Evolutionary conservation across 2,888 invertebrate genomes (phyloP), one percentile per base, ranked within the genome.

Genomic region (Erebia aethiops): DNA sequence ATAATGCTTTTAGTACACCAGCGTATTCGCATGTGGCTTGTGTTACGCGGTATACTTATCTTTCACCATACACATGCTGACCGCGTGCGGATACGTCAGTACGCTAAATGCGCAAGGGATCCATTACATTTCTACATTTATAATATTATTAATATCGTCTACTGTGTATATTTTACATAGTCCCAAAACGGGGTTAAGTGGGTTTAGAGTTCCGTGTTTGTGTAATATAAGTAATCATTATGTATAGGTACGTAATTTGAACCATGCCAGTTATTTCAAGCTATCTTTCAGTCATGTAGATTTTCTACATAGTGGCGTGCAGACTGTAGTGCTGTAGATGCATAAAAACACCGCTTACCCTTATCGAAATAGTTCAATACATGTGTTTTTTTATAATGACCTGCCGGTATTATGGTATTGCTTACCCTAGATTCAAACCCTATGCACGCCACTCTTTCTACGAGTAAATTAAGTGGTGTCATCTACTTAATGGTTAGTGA

Each of bases 181-280:
- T 67, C 74, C 74, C 76, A 75, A 74, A 70, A 74, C 52, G 70
- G 74, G 74, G 67, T 68, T 60, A 57, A 43, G 51, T 65, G 61
- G 62, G 67, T 72, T 69, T 69, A 66, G 67, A 71, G 70, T 74
- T 70, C 69, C 74, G 58, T 61, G 54, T 74, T 78, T 67, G 75
- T 74, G 71, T 66, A 7, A 76, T 72, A 26, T 26, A 26, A 76
- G 69, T 71, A 73, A 70, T 72, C 58, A 73, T 76, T 79, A 85
- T 84, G 87, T 87, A 87, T 86, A 87, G 83, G 80, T 80, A n/a
- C n/a, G n/a, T n/a, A 77, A 79, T 85, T 85, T 84, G 79, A 84
- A 85, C 79, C 79, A 81, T 78, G 58, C 73, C 74, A 60, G 67
- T 78, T 73, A 70, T 67, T 57, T 71, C 58, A 72, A 72, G 70